Evolutionary conservation across 2,797 vertebrate genomes (phyloP), one percentile per base, ranked within the genome.

Genomic region (Taeniopygia guttata): DNA sequence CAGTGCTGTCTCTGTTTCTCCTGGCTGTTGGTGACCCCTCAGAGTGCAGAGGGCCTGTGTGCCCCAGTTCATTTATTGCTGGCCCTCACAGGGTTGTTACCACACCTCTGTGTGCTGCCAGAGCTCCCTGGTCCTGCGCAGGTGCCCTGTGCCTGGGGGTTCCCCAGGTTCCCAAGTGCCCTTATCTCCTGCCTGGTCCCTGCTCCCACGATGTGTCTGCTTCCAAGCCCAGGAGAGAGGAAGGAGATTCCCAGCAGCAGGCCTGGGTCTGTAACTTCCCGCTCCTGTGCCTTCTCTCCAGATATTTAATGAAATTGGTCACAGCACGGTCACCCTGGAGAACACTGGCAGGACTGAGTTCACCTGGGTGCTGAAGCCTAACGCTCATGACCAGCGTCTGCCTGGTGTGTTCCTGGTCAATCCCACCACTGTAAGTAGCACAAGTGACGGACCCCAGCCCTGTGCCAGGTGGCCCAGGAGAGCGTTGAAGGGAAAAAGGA

Each of bases 281-380:
- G 0, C 23, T 68, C n/a, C 34, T 76, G 20, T 46, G 40, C 26
- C 13, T 74, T 76, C 46, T 52, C 46, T 59, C 14, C 46, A 85
- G 83, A 5, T 68, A 3, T 85, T 76, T 20, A 76, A 46, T 7
- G 16, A 68, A 38, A 12, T 76, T 32, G 4, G 1, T 10, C 9
- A 27, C 23, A 26, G 7, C 32, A 7, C 8, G 1, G 7, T 85
- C 13, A 11, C 11, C 22, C 73, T 77, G 55, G 3, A 0, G 0
- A 85, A 87, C 51, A 20, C 7, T 1, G 10, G 66, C 18, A 43
- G 27, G 43, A 7, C n/a, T 5, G 4, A 21, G 17, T 87, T 87
- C 20, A 16, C 3, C 19, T 87, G 60, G 38, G 20, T 2, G 32
- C 29, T 80, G 23, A 73, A 16, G 3, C 38, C 45, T 3, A 29